Conservation (phyloP, 2,888 invertebrate genomes). For the Falcaria lacertinaria region DNA sequence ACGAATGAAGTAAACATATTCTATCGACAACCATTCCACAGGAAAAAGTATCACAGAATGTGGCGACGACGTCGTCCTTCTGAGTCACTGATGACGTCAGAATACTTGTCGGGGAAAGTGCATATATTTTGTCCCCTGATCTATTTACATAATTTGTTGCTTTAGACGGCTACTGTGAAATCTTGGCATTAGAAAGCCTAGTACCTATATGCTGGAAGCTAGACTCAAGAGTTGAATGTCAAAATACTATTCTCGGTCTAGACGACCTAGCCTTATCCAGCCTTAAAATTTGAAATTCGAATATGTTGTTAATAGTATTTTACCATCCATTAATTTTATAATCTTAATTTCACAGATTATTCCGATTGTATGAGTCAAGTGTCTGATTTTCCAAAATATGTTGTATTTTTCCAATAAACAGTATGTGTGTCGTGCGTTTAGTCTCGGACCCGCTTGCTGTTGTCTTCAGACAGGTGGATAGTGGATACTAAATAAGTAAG, state of each 20-base stretch:
- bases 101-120: not conserved
- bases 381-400: too few species aligned
- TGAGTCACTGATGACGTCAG: not conserved
- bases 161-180: not conserved
- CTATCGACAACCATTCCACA: not conserved
- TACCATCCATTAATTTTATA: too few species aligned
- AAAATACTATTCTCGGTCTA: too few species aligned
- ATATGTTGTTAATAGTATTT: too few species aligned
- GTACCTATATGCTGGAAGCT: slow-evolving; percentile 1
- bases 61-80: not conserved
- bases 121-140: not conserved
- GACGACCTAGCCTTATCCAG: too few species aligned
- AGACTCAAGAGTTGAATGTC: slow-evolving; percentile 10
- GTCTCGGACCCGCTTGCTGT: too few species aligned
- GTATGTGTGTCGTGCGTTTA: too few species aligned
- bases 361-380: too few species aligned
- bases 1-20: not conserved
- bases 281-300: too few species aligned
- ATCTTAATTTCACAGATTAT: too few species aligned
- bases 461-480: slow-evolving; percentile 16
- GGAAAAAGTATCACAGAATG: not conserved
- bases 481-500: slow-evolving; percentile 26
- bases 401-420: too few species aligned
- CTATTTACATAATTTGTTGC: not conserved
- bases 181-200: not conserved